Percentiles rank a stretch among this genome's conserved stretches.
Conservation (phyloP, 1,140 invertebrate genomes). For the Aphaenogaster rudis region DNA sequence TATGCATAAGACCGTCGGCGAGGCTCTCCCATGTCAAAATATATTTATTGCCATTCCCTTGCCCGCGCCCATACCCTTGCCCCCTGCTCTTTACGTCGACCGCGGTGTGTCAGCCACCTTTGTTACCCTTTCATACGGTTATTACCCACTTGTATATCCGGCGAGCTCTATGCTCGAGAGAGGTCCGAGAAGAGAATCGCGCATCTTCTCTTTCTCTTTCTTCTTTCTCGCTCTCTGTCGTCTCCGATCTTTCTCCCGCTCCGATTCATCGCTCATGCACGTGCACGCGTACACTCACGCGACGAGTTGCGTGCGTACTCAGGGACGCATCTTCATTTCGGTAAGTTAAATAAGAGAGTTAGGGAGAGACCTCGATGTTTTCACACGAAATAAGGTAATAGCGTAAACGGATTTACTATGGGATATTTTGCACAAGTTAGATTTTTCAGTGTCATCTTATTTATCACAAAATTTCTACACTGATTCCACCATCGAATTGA, state of each 20-base stretch:
- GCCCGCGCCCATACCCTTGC: slow-evolving; percentile 66
- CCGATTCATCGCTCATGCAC: slow-evolving; percentile 33
- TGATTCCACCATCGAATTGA: not conserved
- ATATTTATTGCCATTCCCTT: slow-evolving; percentile 85
- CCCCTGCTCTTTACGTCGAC: slow-evolving; percentile 59
- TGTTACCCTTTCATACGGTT: slow-evolving; percentile 85
- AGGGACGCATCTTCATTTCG: slow-evolving; percentile 51
- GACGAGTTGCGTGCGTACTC: slow-evolving; percentile 45
- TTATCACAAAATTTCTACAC: not conserved
- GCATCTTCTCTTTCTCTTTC: not conserved
- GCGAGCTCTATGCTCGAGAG: slow-evolving; percentile 61
- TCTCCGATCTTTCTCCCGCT: slow-evolving; percentile 15
- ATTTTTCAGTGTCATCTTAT: not conserved
- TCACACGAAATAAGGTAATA: not conserved
- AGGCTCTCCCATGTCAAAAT: slow-evolving; percentile 87
- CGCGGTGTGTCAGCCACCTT: slow-evolving; percentile 84
- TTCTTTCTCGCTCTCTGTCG: not conserved
- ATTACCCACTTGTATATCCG: slow-evolving; percentile 84
- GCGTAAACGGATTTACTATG: not conserved
- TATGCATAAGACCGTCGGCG: slow-evolving; percentile 79
- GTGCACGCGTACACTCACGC: slow-evolving; percentile 64
- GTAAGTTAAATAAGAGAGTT: not conserved
- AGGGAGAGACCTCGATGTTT: not conserved
- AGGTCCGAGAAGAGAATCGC: slow-evolving; percentile 13
- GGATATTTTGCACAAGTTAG: not conserved